phyloP scores from a whole-genome alignment of 2,888 invertebrate species.

The Auanema sp. region DNA sequence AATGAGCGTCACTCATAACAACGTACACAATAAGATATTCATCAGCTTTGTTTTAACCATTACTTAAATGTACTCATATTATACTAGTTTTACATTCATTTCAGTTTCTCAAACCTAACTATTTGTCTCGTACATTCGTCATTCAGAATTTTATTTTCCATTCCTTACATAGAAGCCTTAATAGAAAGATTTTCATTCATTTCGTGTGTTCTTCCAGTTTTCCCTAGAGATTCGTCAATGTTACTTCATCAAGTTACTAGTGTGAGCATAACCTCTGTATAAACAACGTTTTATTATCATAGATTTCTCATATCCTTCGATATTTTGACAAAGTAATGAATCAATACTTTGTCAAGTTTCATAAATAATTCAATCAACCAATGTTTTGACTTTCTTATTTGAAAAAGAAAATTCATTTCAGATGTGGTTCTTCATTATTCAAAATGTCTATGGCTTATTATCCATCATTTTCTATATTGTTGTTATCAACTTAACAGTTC shows the following conservation, averaged over 20 bases:
- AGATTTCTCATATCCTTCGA: neutral
- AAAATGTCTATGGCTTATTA: conserved; percentile 8
- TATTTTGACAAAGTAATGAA: too few relatives aligned
- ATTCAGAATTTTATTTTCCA: neutral
- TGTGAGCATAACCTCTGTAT: neutral
- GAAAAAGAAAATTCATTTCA: neutral
- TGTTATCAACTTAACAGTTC: conserved; percentile 10
- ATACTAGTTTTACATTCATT: too few relatives aligned
- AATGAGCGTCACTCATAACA: too few relatives aligned
- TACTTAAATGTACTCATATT: too few relatives aligned
- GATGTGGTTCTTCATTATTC: conserved; percentile 17
- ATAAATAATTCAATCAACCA: neutral
- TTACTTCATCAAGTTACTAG: neutral
- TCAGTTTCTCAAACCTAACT: too few relatives aligned
- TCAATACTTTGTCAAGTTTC: conserved; percentile 2
- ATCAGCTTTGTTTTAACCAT: too few relatives aligned
- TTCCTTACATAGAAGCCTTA: neutral
- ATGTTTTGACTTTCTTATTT: neutral
- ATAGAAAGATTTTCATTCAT: neutral
- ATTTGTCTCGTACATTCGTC: neutral
- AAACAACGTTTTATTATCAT: conserved; percentile 1
- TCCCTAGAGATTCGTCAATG: neutral
- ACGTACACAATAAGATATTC: too few relatives aligned
- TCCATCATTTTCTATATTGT: conserved; percentile 14
- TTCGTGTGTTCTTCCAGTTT: neutral